Evolutionary conservation across 2,888 invertebrate species (phyloP).

Genomic region (Nineta flava): DNA sequence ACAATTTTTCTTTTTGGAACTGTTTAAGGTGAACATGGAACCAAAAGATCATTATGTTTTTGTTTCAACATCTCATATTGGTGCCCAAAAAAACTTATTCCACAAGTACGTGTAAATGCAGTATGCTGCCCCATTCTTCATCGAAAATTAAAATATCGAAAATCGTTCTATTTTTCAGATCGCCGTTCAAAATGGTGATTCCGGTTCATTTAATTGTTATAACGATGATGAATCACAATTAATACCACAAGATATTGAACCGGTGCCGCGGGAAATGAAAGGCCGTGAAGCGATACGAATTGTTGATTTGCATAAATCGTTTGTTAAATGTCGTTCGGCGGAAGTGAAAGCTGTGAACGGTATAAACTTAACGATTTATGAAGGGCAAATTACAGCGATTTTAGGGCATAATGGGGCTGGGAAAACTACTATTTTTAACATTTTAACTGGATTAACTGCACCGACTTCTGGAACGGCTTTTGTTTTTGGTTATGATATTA

Average conservation of each 20-base stretch:
- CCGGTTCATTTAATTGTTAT: slow-evolving; percentile 28
- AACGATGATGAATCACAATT: slow-evolving; percentile 23
- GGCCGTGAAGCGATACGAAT: slow-evolving; percentile 62
- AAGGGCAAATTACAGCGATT: slow-evolving; percentile 73
- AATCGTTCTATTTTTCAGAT: slow-evolving; percentile 8
- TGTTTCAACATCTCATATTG: slow-evolving; percentile 59
- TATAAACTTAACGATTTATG: slow-evolving; percentile 67
- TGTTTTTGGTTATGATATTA: slow-evolving; percentile 60
- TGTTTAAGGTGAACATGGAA: slow-evolving; percentile 43
- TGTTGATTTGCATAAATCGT: slow-evolving; percentile 55
- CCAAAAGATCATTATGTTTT: slow-evolving; percentile 57
- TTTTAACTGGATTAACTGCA: slow-evolving; percentile 63
- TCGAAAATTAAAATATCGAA: slow-evolving; percentile 4
- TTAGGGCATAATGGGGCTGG: slow-evolving; percentile 79
- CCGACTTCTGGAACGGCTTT: slow-evolving; percentile 59
- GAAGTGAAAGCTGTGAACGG: slow-evolving; percentile 61
- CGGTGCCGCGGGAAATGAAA: slow-evolving; percentile 52
- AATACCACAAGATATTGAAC: slow-evolving; percentile 48
- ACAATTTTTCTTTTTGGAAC: not conserved
- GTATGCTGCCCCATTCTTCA: not conserved
- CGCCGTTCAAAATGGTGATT: slow-evolving; percentile 23
- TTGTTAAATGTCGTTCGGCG: slow-evolving; percentile 48
- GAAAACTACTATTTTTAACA: slow-evolving; percentile 74
- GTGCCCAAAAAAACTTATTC: slow-evolving; percentile 32
- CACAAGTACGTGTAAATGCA: slow-evolving; percentile 22